A percentile compares a stretch with the other conserved stretches of the same genome.
These are phyloP conservation scores for Stenodema calcarata DNA, from an alignment of 2,888 invertebrate genomes.

Conservation along the genomic window DNA sequence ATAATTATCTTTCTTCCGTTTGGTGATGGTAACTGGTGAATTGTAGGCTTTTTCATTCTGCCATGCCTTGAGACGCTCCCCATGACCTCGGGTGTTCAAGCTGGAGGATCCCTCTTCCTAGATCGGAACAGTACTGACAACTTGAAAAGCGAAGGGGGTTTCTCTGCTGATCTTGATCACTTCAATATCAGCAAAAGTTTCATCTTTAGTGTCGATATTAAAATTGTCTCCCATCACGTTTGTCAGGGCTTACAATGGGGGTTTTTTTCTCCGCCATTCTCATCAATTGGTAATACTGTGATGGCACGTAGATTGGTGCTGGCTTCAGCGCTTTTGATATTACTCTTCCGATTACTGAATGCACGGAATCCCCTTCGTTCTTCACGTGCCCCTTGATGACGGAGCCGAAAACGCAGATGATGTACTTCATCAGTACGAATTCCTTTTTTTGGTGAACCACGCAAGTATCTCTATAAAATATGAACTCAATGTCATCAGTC, in stretches of 20 bases:
- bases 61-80: not conserved
- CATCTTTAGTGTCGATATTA: not conserved
- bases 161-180: not conserved
- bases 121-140: not conserved
- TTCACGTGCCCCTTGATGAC: slow-evolving; percentile 12
- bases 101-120: not conserved
- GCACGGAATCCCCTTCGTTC: slow-evolving; percentile 14
- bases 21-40: not conserved
- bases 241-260: not conserved
- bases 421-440: slow-evolving; percentile 53
- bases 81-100: not conserved
- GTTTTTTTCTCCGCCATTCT: slow-evolving; percentile 27
- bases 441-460: slow-evolving; percentile 52
- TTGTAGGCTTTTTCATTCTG: not conserved
- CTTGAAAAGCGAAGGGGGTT: slow-evolving; percentile 3
- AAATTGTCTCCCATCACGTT: no score
- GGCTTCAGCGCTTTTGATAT: not conserved
- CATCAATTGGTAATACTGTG: slow-evolving; percentile 19
- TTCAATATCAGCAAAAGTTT: not conserved
- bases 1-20: slow-evolving; percentile 14
- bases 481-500: slow-evolving; percentile 23
- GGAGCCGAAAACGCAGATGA: not conserved
- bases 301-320: slow-evolving; percentile 11
- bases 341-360: slow-evolving; percentile 34
- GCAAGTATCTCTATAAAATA: slow-evolving; percentile 9